phyloP scores from a whole-genome alignment of 2,113 vertebrate species.

The Lichenostomus cassidix region DNA sequence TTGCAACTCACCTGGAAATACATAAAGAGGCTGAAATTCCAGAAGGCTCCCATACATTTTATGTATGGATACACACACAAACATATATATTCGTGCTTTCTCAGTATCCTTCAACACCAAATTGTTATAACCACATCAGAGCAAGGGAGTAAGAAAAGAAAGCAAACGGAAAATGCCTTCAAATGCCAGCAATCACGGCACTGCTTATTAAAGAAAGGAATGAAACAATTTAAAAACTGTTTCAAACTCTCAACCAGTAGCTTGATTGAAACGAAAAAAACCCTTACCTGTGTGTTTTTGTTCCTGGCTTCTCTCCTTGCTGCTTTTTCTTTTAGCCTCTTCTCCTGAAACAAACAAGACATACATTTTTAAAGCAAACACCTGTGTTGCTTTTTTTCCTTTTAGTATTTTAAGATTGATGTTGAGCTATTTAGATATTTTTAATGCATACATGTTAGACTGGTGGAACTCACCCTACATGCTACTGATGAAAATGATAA shows the following conservation, averaged over 20 bases:
- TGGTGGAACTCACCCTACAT: background rate
- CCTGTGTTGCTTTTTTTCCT: background rate
- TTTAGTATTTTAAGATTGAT: background rate
- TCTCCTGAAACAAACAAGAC: slow-evolving; percentile 76
- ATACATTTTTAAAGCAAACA: slow-evolving; percentile 8
- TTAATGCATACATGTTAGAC: background rate
- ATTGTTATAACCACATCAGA: background rate
- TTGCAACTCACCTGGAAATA: background rate
- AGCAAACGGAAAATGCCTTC: background rate
- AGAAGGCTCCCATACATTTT: background rate
- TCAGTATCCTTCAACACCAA: background rate
- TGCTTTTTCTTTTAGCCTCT: slow-evolving; percentile 83
- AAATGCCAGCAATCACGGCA: background rate
- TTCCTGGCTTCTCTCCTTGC: slow-evolving; percentile 79
- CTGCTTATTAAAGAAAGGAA: background rate
- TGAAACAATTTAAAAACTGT: background rate
- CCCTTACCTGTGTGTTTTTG: slow-evolving; percentile 74
- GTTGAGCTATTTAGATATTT: background rate
- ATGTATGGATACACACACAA: background rate
- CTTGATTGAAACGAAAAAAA: slow-evolving; percentile 6
- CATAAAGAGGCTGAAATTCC: background rate
- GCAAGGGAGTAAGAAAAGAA: background rate
- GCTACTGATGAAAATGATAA: background rate
- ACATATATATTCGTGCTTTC: background rate
- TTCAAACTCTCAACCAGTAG: background rate